Evolutionary conservation across 2,797 vertebrate species (phyloP), one percentile per base, ranked within the genome.

Genomic region (Lacerta bilineata): DNA sequence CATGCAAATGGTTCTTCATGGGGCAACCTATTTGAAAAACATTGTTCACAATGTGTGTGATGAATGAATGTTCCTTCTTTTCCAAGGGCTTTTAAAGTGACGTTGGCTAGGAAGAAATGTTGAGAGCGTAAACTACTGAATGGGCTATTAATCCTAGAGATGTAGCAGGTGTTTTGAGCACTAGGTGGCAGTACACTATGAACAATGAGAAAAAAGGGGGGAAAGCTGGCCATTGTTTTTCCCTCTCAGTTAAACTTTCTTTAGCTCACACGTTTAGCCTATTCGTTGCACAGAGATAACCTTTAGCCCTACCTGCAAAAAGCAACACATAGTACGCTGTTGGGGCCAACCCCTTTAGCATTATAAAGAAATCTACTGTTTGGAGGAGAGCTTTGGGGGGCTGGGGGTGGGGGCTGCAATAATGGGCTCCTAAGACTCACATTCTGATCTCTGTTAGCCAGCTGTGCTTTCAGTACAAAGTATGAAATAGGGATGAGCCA

Each of bases 161-260:
- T n/a, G 59, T 55, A 92, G 74, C 84, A 78, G 87, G 27, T 69
- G 43, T 8, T 76, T 43, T 29, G 23, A 79, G 91, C 97, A 91
- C 83, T 91, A 96, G 97, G 94, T 97, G 96, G 95, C 96, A 97
- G 89, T 95, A 71, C 87, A 17, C 86, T 90, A 86, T 18, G 95
- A 93, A 77, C 88, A 87, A 89, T 85, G 8, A 75, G 83, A 39
- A 46, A 66, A 23, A 46, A 23, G 17, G 1, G 25, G 20, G 20
- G 0, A 0, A 29, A 81, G 83, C 1, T 0, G 43, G 0, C n/a
- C 74, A 13, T 18, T 9, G 0, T 4, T 5, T 79, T 9, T 43
- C 50, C 13, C 13, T 1, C 3, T 17, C 17, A 55, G 50, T 43
- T 18, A 0, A n/a, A 68, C 46, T 68, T 90, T 82, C 2, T 64